Evolutionary conservation across 2,797 vertebrate species (phyloP), one percentile per base, ranked within the genome.

Genomic region (Gymnothorax reevesii): DNA sequence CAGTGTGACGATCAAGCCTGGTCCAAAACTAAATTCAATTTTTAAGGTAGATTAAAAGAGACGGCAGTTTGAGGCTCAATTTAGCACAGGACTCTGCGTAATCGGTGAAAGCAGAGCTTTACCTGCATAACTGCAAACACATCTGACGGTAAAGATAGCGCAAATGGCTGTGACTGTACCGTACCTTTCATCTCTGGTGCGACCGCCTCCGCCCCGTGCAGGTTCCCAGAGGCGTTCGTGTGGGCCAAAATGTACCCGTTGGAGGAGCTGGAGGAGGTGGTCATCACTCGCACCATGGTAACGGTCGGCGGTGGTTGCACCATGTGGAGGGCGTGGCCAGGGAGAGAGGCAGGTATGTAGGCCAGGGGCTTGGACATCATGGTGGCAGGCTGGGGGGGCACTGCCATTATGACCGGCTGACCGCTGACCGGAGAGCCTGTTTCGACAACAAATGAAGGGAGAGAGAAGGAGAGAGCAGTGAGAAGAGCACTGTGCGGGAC

Each of bases 351-450:
- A 0, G 98, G 97, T 94, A 99, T 94, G 90, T 99, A 97, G 8
- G 98, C 94, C 0, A 99, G 93, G 0, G 97, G 96, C 88, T 99
- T 99, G 86, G 97, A 96, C 80, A 96, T 89, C 79, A 97, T 92
- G 57, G 93, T 91, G 13, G 96, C 92, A 0, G 96, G 95, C 85
- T 98, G 97, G 62, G 96, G 91, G 33, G 98, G 98, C 60, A 98
- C 95, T 0, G 98, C 97, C 97, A 99, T 97, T 92, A 99, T 98
- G 90, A 99, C 97, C 0, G 97, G 97, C 92, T 99, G 98, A 87
- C 95, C 94, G 25, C 98, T 98, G 90, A 99, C 97, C 0, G 98
- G 98, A 80, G 98, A 99, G 52, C 98, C 98, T 99, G 87, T 42
- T 42, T 42, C 33, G 33, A 0, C 6, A 17, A 84, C 25, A 57